Conservation (phyloP, 2,888 invertebrate genomes). For the Eilema caniola region DNA sequence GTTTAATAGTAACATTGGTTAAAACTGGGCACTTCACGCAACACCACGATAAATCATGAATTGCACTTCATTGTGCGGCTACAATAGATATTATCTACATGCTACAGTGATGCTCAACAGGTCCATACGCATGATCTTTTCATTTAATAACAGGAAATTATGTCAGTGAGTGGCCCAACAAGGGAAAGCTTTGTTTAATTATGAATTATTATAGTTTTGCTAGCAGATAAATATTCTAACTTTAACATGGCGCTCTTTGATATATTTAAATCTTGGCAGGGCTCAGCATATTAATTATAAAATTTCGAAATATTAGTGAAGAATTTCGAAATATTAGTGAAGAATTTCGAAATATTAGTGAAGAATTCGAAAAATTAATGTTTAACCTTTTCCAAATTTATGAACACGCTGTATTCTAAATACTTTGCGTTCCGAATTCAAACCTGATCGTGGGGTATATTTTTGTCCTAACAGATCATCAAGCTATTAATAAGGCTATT, state of each 20-base stretch:
- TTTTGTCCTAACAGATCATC: too few relatives aligned
- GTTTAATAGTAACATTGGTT: conserved; percentile 38
- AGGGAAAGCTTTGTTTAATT: conserved; percentile 50
- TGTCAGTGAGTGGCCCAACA: conserved; percentile 53
- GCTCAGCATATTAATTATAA: background rate
- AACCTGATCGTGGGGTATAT: too few relatives aligned
- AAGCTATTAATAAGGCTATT: too few relatives aligned
- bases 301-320: background rate
- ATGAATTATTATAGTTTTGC: conserved; percentile 28
- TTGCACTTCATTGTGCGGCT: conserved; percentile 56
- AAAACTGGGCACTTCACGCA: conserved; percentile 44
- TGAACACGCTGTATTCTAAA: too few relatives aligned
- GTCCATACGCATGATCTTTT: conserved; percentile 46
- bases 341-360: background rate
- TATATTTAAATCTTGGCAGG: too few relatives aligned
- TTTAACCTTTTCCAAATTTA: too few relatives aligned
- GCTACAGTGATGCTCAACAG: conserved; percentile 22
- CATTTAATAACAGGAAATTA: conserved; percentile 64
- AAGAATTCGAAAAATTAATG: background rate
- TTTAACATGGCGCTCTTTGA: background rate
- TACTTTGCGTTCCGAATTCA: too few relatives aligned
- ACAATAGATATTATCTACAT: conserved; percentile 60
- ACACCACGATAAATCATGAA: conserved; percentile 56
- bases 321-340: background rate
- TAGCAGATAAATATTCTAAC: background rate